A percentile compares a stretch with the other conserved stretches of the same genome.
phyloP scores from a whole-genome alignment of 2,113 vertebrate species.

The Prionailurus bengalensis region DNA sequence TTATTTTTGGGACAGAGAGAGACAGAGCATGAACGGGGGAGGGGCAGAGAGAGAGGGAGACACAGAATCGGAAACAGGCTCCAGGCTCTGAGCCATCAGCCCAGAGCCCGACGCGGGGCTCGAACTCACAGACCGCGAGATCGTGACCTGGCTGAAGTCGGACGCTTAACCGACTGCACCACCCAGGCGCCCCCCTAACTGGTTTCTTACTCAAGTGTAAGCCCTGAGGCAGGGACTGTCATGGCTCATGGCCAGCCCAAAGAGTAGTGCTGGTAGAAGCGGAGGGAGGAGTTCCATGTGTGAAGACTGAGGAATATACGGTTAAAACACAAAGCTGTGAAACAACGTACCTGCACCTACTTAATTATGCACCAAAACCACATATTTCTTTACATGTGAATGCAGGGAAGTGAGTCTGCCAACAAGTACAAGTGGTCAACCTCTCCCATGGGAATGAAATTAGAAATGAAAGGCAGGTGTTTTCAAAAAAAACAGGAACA shows the following conservation, averaged over 20 bases:
- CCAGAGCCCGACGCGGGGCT: no score
- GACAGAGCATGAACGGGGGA: no score
- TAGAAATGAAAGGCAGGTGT: background rate
- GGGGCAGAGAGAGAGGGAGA: no score
- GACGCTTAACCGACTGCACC: no score
- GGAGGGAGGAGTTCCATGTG: background rate
- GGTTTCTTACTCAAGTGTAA: background rate
- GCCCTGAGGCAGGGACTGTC: no score
- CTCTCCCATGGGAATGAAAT: background rate
- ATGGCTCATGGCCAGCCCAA: background rate
- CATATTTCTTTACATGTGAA: background rate
- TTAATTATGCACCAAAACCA: background rate
- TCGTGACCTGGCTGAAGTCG: no score
- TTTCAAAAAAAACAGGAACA: background rate
- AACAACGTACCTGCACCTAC: background rate
- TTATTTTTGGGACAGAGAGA: no score
- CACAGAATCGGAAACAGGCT: no score
- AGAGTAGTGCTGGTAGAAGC: background rate
- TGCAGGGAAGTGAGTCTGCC: background rate
- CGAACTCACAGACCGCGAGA: no score
- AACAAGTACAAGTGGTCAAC: background rate
- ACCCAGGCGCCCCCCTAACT: background rate
- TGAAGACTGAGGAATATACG: background rate
- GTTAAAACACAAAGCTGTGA: background rate
- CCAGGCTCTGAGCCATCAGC: no score